Evolutionary conservation across 2,888 invertebrate species (phyloP), one percentile per base, ranked within the genome.

Genomic region (Sminthurinus aureus): DNA sequence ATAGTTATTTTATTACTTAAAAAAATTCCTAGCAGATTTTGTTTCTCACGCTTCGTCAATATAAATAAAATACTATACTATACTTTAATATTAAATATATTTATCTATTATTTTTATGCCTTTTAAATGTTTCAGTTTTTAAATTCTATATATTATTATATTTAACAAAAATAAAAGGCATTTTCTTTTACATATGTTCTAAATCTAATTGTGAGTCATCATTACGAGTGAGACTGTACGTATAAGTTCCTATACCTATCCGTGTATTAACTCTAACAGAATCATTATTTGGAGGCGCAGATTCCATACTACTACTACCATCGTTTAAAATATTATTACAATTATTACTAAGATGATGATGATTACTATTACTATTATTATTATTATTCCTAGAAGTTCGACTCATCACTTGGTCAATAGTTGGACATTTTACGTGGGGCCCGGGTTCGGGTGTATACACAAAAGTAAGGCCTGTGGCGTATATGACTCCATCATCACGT

Each of bases 401-500:
- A 24, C 71, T 84, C 87, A 88, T 86, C 20, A 87, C 86, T 58
- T 86, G 83, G 67, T 88, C 88, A 52, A 87, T 85, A 26, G 76
- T 82, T 18, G 89, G 89, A 81, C 89, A 89, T 84, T 89, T 89
- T n/a, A 88, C 86, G 71, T 89, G 88, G 3, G 90, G 90, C 13
- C 91, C 91, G 3, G 91, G 91, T 88, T 92, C 91, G 3, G 92
- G 91, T 13, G 92, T 92, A 89, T 93, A 93, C 52, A 91, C 91
- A 89, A 93, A 93, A 13, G 91, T 92, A 67, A 92, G 89, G 26
- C 91, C 91, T 22, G 92, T 92, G 71, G 91, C 90, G 89, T 92
- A 93, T 87, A 93, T 92, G 73, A 93, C 90, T 38, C 93, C 93
- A 89, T 93, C 90, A 85, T 90, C 90, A 74, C 93, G 90, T 22